These are phyloP conservation scores for Zelostemma sp. DNA, from an alignment of 1,140 invertebrate genomes.

Conservation along the genomic window DNA sequence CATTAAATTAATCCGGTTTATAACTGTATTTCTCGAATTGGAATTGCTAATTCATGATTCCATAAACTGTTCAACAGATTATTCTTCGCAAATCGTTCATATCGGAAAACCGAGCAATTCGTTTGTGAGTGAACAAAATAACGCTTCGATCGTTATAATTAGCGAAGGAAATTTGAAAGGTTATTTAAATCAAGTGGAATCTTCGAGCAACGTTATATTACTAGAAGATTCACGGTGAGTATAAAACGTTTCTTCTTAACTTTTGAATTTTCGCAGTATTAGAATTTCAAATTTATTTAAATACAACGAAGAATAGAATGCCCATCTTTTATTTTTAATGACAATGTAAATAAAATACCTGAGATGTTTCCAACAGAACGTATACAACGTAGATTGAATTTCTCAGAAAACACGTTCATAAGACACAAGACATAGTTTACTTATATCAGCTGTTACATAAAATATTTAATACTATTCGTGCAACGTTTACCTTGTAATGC, in stretches of 20 bases:
- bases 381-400: too few relatives aligned
- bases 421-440: too few relatives aligned
- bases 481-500: neutral
- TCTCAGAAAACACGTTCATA: too few relatives aligned
- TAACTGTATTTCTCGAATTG: too few relatives aligned
- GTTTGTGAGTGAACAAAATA: slow-evolving; percentile 49
- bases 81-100: slow-evolving; percentile 56
- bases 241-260: too few relatives aligned
- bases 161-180: slow-evolving; percentile 58
- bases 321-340: too few relatives aligned
- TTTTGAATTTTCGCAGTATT: neutral
- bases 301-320: too few relatives aligned
- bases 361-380: too few relatives aligned
- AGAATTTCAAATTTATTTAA: too few relatives aligned
- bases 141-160: slow-evolving; percentile 56
- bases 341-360: too few relatives aligned
- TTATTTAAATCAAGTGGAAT: slow-evolving; percentile 49
- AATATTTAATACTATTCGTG: neutral
- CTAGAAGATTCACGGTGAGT: slow-evolving; percentile 59
- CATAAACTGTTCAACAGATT: slow-evolving; percentile 37
- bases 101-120: slow-evolving; percentile 54
- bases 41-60: neutral
- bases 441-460: neutral
- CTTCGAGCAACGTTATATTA: slow-evolving; percentile 54
- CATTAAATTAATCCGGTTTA: neutral